Evolutionary conservation across 2,797 vertebrate species (phyloP), one percentile per base, ranked within the genome.

Genomic region (Crenichthys baileyi): DNA sequence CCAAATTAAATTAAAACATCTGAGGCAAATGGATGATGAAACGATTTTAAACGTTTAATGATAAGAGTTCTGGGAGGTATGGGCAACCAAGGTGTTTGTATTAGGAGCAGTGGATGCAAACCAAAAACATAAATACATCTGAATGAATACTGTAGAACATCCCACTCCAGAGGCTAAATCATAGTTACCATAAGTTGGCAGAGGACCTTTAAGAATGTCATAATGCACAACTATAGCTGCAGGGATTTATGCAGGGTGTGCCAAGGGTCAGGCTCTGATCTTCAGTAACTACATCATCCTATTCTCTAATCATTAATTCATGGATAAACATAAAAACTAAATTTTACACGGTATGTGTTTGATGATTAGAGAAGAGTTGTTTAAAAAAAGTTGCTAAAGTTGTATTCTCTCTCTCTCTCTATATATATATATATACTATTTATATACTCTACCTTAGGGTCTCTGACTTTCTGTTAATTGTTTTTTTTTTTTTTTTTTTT

Each of bases 11-110:
- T 88, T 86, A 83, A 88, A 84, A 81, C 73, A 77, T 78, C 71
- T 89, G 84, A 93, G 92, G 91, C 92, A 93, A 92, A 87, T 77
- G 88, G 76, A 85, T 44, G 73, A 79, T 11, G 75, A 83, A 88
- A 86, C 75, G 77, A 61, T 88, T 85, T 81, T 79, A 78, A 88
- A 93, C 85, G 75, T 79, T 78, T 75, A 78, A 83, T 65, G 70
- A 70, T 79, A 9, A 41, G 36, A 73, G 70, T 72, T 79, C 31
- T 60, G 72, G 61, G 80, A 51, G 77, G 79, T 79, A 83, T 53
- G 46, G 80, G 44, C 29, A 39, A 31, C 50, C 70, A 15, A 20
- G 13, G 18, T 82, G 70, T 87, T 83, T 85, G 46, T 83, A 73
- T 71, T 58, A 84, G 53, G 29, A 81, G 50, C 44, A 51, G 12